phyloP scores from a whole-genome alignment of 2,888 invertebrate genomes.

The Drosophila suboccidentalis region DNA sequence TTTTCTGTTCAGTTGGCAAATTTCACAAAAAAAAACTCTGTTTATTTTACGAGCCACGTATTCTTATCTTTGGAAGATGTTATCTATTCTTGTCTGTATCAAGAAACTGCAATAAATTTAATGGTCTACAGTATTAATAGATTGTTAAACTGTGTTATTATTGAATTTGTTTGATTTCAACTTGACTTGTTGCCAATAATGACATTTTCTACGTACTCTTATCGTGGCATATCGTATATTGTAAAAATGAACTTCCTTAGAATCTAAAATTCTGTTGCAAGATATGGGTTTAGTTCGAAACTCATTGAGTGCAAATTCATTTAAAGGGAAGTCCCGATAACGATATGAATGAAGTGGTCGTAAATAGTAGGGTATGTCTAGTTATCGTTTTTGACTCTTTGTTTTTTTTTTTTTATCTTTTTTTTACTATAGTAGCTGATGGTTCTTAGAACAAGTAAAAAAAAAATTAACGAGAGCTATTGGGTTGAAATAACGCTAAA shows the following conservation, averaged over 20 bases:
- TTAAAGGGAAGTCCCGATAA: conserved; percentile 8
- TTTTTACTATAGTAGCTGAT: too few relatives aligned
- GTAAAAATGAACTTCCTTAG: conserved; percentile 5
- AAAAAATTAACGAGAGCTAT: too few relatives aligned
- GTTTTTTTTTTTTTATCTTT: too few relatives aligned
- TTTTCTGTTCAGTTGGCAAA: neutral
- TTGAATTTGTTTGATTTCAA: conserved; percentile 21
- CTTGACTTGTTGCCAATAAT: neutral
- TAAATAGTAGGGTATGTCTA: neutral
- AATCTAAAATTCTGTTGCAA: conserved; percentile 12
- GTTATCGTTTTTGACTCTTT: too few relatives aligned
- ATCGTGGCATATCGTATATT: conserved; percentile 8
- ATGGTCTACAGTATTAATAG: conserved; percentile 8
- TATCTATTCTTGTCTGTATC: conserved; percentile 32
- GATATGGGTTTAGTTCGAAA: neutral
- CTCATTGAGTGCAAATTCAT: conserved; percentile 2
- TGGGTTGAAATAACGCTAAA: too few relatives aligned
- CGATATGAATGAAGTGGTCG: neutral
- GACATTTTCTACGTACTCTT: conserved; percentile 12
- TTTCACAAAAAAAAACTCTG: too few relatives aligned
- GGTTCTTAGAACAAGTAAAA: too few relatives aligned
- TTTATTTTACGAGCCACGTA: neutral
- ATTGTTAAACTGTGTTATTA: conserved; percentile 14
- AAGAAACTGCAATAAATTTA: conserved; percentile 23
- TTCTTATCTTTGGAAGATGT: conserved; percentile 10